Percentiles rank a stretch among this genome's conserved stretches.
Conservation (phyloP, 2,797 vertebrate genomes). For the Coregonus suidteri region DNA sequence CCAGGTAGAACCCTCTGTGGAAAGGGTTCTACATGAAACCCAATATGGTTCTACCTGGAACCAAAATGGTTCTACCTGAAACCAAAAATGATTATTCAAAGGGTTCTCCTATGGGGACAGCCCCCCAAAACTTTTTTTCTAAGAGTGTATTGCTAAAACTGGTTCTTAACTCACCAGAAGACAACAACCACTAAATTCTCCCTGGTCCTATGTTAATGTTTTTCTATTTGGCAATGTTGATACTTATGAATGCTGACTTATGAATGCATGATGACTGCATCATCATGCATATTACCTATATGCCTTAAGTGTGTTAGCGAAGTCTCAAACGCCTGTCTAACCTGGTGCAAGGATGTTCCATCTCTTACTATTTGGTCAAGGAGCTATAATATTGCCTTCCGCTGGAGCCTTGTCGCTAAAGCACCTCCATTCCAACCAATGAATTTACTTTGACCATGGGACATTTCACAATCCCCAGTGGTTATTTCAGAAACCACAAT, state of each 20-base stretch:
- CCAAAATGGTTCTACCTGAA: no score
- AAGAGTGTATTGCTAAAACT: no score
- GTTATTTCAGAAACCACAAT: constrained; percentile 17
- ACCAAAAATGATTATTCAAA: no score
- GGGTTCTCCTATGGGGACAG: no score
- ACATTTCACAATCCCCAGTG: constrained; percentile 10
- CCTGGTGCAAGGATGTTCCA: background rate
- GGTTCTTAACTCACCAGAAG: no score
- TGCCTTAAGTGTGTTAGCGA: background rate
- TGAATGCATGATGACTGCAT: no score
- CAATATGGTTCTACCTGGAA: no score
- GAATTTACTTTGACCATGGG: constrained; percentile 8
- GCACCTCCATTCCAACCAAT: background rate
- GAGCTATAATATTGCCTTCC: background rate
- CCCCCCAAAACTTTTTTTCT: no score
- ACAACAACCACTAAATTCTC: background rate
- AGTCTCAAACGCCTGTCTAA: background rate
- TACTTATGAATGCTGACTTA: background rate
- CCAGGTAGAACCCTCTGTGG: no score
- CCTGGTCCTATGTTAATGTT: background rate
- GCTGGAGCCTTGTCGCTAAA: background rate
- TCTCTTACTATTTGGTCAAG: background rate
- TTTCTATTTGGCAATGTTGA: background rate
- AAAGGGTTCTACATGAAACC: no score
- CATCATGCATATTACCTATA: no score